These are phyloP conservation scores for Zaprionus nigranus DNA, from an alignment of 1,140 invertebrate genomes.

Conservation along the genomic window DNA sequence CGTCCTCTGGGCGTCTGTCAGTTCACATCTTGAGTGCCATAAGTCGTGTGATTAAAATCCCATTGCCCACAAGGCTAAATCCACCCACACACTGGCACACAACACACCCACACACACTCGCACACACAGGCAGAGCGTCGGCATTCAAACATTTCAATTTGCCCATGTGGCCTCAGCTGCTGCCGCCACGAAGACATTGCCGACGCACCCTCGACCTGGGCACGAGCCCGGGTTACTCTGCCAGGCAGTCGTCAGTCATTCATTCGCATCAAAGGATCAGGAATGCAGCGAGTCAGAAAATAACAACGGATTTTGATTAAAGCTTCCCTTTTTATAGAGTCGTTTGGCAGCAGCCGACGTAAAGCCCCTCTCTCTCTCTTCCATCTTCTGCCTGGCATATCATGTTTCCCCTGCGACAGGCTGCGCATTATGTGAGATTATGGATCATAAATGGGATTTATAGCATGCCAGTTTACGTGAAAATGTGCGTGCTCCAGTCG, in stretches of 20 bases:
- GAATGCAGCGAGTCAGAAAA: constrained; percentile 85
- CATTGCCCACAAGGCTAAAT: constrained; percentile 83
- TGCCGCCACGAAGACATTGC: constrained; percentile 13
- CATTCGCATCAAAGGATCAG: constrained; percentile 85
- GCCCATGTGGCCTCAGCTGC: constrained; percentile 69
- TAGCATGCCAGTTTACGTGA: constrained; percentile 64
- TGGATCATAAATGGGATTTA: constrained; percentile 84
- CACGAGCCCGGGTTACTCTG: constrained; percentile 30
- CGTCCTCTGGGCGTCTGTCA: constrained; percentile 66
- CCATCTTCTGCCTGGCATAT: constrained; percentile 51
- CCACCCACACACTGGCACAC: constrained; percentile 46
- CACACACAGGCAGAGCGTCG: constrained; percentile 25
- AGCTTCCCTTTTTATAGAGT: constrained; percentile 83
- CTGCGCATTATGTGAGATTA: constrained; percentile 83
- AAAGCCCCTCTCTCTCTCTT: constrained; percentile 20
- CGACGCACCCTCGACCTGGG: constrained; percentile 63
- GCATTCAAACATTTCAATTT: constrained; percentile 84
- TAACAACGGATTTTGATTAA: constrained; percentile 85
- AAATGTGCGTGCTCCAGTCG: constrained; percentile 3
- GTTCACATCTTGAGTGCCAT: constrained; percentile 84
- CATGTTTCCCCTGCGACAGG: constrained; percentile 72
- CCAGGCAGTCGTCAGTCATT: constrained; percentile 33
- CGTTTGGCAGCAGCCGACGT: constrained; percentile 31
- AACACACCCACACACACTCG: constrained; percentile 11
- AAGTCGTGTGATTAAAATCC: constrained; percentile 85